A percentile compares a stretch with the other conserved stretches of the same genome.
phyloP scores from a whole-genome alignment of 2,113 vertebrate species.

The Alaudala cheleensis region DNA sequence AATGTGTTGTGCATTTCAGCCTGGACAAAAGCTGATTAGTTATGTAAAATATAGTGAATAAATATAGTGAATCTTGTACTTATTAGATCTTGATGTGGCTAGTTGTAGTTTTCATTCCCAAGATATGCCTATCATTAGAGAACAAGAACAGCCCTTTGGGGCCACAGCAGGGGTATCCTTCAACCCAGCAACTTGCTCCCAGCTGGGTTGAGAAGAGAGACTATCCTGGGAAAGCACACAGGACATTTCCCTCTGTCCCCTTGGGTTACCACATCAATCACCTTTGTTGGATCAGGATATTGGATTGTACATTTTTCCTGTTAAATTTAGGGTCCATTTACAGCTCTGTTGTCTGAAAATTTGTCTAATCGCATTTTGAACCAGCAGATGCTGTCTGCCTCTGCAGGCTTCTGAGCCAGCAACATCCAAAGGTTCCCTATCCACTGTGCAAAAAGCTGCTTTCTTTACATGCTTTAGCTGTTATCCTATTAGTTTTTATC shows the following conservation, averaged over 20 bases:
- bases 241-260: not conserved
- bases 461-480: not conserved
- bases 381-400: not conserved
- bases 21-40: not conserved
- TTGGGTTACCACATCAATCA: not conserved
- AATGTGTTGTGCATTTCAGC: not conserved
- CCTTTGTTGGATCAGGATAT: not conserved
- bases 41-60: not conserved
- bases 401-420: not conserved
- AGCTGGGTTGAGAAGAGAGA: not conserved
- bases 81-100: not conserved
- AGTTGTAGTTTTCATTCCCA: not conserved
- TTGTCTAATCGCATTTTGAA: not conserved
- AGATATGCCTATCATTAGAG: not conserved
- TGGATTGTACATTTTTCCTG: not conserved
- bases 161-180: not conserved
- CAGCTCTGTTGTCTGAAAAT: not conserved
- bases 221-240: not conserved
- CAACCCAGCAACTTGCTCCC: not conserved
- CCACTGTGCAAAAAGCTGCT: not conserved
- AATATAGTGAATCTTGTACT: not conserved
- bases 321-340: not conserved
- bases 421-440: not conserved
- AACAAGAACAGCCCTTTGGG: not conserved
- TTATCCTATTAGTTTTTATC: not conserved